Percentiles rank a stretch among this genome's conserved stretches.
Evolutionary conservation across 2,888 invertebrate species (phyloP).

Genomic region (Coelogynopora nodosa): DNA sequence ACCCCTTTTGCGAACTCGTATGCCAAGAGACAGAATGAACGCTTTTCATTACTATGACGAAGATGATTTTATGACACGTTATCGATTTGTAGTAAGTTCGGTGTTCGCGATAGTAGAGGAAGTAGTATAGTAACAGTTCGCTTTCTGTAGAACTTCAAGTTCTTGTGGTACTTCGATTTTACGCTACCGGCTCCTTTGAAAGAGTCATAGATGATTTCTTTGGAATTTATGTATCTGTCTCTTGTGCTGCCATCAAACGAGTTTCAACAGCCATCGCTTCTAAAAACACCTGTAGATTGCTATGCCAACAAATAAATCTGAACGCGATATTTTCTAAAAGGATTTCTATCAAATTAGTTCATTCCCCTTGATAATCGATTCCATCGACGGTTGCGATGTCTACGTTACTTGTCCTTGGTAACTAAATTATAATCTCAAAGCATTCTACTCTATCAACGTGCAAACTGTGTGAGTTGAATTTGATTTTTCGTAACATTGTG

Average conservation of each 20-base stretch:
- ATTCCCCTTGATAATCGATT: neutral
- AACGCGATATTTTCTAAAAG: neutral
- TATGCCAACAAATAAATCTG: neutral
- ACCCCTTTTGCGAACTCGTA: too few species aligned
- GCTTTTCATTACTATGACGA: too few species aligned
- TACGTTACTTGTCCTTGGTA: neutral
- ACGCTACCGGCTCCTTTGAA: too few species aligned
- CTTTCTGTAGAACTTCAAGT: too few species aligned
- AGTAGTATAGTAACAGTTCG: too few species aligned
- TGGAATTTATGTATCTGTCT: neutral
- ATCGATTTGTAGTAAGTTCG: too few species aligned
- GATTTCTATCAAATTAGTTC: neutral
- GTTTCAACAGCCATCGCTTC: neutral
- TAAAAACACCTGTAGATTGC: neutral
- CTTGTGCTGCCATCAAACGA: neutral
- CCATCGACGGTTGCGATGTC: neutral
- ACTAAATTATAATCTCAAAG: slow-evolving; percentile 17
- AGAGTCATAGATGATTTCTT: neutral
- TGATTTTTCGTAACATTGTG: too few species aligned
- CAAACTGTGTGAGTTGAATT: too few species aligned
- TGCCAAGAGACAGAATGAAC: too few species aligned
- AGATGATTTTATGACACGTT: too few species aligned
- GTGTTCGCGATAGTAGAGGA: too few species aligned
- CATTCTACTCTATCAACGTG: neutral
- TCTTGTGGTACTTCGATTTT: too few species aligned